Evolutionary conservation across 2,888 invertebrate genomes (phyloP).

Genomic region (Drosophila hawaiiensis): DNA sequence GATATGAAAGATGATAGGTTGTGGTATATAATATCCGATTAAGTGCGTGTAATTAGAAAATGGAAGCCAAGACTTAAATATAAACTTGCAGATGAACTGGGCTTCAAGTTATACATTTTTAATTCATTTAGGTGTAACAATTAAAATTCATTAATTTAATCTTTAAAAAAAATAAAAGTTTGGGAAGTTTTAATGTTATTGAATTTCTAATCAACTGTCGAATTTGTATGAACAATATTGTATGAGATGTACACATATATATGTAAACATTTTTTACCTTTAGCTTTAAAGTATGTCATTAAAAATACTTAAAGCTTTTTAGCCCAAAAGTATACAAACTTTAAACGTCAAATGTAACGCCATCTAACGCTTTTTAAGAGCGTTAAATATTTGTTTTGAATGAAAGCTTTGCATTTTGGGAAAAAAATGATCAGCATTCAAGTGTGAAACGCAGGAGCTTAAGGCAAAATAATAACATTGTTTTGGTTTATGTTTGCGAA

Average conservation of each 20-base stretch:
- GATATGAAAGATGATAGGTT: constrained; percentile 22
- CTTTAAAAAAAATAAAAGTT: background rate
- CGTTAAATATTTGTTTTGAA: background rate
- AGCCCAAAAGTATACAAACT: constrained; percentile 43
- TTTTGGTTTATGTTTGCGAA: background rate
- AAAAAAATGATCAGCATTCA: background rate
- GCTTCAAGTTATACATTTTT: background rate
- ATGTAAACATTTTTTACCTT: background rate
- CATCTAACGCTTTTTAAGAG: constrained; percentile 20
- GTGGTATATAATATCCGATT: background rate
- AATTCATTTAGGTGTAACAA: background rate
- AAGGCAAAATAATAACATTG: background rate
- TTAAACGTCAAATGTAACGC: constrained; percentile 9
- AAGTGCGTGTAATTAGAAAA: constrained; percentile 1
- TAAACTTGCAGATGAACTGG: background rate
- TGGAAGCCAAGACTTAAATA: background rate
- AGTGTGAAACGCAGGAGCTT: background rate
- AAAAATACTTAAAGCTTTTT: background rate
- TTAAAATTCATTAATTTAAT: rapidly evolving
- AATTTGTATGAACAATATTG: background rate
- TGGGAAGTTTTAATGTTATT: background rate
- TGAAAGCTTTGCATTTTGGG: too few relatives aligned
- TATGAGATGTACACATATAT: background rate
- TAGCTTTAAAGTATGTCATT: constrained; percentile 32
- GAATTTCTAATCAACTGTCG: background rate